These are phyloP conservation scores for Drosophila pseudotakahashii DNA, from an alignment of 2,888 invertebrate genomes.

Conservation along the genomic window DNA sequence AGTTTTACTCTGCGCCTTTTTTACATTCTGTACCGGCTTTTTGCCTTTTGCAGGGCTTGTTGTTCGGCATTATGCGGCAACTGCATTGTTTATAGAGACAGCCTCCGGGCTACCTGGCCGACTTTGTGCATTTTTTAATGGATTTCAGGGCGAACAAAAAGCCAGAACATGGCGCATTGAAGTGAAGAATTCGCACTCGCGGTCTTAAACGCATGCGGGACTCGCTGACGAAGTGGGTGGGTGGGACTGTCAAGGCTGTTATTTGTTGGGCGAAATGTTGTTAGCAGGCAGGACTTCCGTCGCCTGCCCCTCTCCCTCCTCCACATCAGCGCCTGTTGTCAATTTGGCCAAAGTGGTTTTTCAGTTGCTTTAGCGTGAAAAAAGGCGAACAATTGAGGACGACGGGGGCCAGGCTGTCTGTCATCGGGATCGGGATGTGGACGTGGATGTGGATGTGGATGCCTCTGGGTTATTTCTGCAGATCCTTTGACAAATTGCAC, in stretches of 20 bases:
- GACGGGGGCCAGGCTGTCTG: background rate
- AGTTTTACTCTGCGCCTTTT: conserved; percentile 19
- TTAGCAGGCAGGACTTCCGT: conserved; percentile 66
- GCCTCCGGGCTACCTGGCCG: conserved; percentile 61
- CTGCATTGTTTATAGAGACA: conserved; percentile 68
- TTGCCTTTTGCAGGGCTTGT: conserved; percentile 28
- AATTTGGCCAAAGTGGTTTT: conserved; percentile 84
- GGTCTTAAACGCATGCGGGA: conserved; percentile 63
- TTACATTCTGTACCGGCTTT: conserved; percentile 8
- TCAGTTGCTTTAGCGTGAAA: conserved; percentile 83
- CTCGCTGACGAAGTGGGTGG: background rate
- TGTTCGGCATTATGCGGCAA: conserved; percentile 65
- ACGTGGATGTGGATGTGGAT: conserved; percentile 3
- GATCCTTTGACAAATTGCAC: conserved; percentile 60
- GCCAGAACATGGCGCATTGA: conserved; percentile 64
- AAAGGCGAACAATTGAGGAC: conserved; percentile 61
- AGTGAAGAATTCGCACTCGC: conserved; percentile 83
- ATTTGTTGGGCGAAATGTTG: conserved; percentile 63
- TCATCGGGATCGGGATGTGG: background rate
- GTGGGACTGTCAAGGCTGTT: conserved; percentile 49
- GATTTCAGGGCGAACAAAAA: conserved; percentile 55
- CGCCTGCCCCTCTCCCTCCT: background rate
- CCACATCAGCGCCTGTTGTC: conserved; percentile 62
- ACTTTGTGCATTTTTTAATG: conserved; percentile 78
- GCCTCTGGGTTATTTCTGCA: background rate